phyloP scores from a whole-genome alignment of 2,888 invertebrate species.

The Theodoxus fluviatilis region DNA sequence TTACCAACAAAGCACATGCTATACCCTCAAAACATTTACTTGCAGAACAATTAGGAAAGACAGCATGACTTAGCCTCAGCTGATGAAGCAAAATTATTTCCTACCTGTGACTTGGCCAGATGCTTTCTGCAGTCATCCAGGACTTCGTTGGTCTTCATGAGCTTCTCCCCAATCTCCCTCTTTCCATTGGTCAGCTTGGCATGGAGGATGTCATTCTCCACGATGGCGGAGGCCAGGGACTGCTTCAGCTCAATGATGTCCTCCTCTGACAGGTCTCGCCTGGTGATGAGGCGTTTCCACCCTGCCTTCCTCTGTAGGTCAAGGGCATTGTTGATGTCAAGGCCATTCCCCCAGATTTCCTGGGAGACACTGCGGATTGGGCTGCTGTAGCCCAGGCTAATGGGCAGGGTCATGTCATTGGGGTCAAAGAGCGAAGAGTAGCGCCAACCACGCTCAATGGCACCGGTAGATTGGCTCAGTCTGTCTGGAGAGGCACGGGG shows the following conservation, averaged over 20 bases:
- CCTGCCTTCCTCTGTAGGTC: slow-evolving; percentile 44
- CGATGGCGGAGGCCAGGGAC: slow-evolving; percentile 52
- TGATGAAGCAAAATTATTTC: too few species aligned
- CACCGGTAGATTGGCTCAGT: too few species aligned
- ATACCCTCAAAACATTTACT: too few species aligned
- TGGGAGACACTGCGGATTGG: slow-evolving; percentile 50
- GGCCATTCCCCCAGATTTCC: slow-evolving; percentile 50
- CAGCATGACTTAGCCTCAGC: too few species aligned
- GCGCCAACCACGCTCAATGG: too few species aligned
- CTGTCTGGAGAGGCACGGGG: background rate
- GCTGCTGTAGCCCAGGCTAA: slow-evolving; percentile 48
- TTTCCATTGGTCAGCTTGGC: slow-evolving; percentile 53
- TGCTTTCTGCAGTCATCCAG: slow-evolving; percentile 54
- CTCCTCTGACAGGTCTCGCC: slow-evolving; percentile 41
- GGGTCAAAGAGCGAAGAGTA: too few species aligned
- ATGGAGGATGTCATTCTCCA: slow-evolving; percentile 55
- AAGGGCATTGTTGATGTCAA: slow-evolving; percentile 33
- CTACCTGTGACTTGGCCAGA: slow-evolving; percentile 49
- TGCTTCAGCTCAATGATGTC: slow-evolving; percentile 54
- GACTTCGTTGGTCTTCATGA: slow-evolving; percentile 51
- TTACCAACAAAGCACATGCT: too few species aligned
- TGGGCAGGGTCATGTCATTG: slow-evolving; percentile 25
- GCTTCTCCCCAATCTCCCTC: slow-evolving; percentile 49
- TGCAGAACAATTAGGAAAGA: too few species aligned
- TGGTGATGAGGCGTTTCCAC: slow-evolving; percentile 47